A percentile compares a stretch with the other conserved stretches of the same genome.
These are phyloP conservation scores for Hylaeus anthracinus DNA, from an alignment of 1,140 invertebrate species.

Conservation along the genomic window DNA sequence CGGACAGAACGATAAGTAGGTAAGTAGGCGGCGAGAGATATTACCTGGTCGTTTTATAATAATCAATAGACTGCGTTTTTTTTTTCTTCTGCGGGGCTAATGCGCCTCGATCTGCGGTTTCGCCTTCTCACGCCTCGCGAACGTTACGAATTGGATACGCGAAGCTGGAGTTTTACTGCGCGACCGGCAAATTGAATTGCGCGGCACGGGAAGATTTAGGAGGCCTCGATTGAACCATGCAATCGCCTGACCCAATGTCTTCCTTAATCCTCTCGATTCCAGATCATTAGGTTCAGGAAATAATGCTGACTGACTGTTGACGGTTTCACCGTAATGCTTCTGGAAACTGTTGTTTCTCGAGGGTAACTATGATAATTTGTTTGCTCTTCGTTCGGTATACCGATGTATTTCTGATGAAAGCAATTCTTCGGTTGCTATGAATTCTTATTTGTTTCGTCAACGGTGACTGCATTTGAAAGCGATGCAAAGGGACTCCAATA, in stretches of 20 bases:
- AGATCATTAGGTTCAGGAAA: neutral
- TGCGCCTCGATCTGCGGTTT: conserved; percentile 37
- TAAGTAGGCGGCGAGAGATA: conserved; percentile 58
- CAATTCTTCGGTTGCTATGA: too few relatives aligned
- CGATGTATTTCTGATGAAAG: too few relatives aligned
- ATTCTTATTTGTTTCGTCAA: too few relatives aligned
- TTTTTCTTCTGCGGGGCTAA: conserved; percentile 39
- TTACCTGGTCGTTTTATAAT: conserved; percentile 39
- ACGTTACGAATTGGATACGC: conserved; percentile 30
- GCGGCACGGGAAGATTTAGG: neutral
- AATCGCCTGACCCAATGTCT: conserved; percentile 23
- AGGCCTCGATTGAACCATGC: neutral
- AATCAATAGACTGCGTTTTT: conserved; percentile 44
- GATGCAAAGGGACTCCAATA: too few relatives aligned
- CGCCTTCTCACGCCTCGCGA: conserved; percentile 42
- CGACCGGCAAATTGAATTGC: conserved; percentile 15
- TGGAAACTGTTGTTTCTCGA: too few relatives aligned
- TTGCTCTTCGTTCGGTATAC: too few relatives aligned
- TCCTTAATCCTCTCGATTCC: conserved; percentile 9
- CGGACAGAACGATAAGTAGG: conserved; percentile 43
- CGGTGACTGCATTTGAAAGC: too few relatives aligned
- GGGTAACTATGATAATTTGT: too few relatives aligned
- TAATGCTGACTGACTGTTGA: neutral
- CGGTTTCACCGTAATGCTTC: too few relatives aligned
- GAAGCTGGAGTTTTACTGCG: neutral